Conservation (phyloP, 2,888 invertebrate species). For the Tetragonula carbonaria region DNA sequence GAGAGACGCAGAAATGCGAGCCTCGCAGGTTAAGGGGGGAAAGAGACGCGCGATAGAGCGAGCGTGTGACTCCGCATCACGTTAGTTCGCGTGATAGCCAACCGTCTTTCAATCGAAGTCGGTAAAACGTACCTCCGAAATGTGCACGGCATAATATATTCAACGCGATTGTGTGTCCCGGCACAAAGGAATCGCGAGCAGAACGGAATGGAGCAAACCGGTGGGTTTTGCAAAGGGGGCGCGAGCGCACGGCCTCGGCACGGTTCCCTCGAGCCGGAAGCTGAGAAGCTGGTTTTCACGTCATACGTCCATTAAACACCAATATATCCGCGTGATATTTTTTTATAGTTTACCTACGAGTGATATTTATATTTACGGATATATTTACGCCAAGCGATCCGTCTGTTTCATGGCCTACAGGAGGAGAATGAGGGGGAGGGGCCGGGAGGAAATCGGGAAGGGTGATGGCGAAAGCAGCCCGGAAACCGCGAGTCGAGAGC, state of each 20-base stretch:
- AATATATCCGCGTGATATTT: slow-evolving; percentile 64
- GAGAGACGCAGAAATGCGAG: neutral
- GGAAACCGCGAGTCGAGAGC: neutral
- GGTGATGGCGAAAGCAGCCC: neutral
- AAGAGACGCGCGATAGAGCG: neutral
- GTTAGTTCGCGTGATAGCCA: slow-evolving; percentile 73
- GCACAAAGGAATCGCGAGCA: slow-evolving; percentile 50
- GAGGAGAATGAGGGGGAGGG: neutral
- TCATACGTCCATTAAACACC: slow-evolving; percentile 38
- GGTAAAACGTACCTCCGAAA: slow-evolving; percentile 72
- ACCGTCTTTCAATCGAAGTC: slow-evolving; percentile 74
- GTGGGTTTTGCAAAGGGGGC: slow-evolving; percentile 3
- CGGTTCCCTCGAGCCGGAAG: slow-evolving; percentile 5
- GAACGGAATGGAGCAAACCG: slow-evolving; percentile 2
- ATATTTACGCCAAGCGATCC: slow-evolving; percentile 57
- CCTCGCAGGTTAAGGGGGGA: neutral
- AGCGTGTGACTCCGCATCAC: slow-evolving; percentile 66
- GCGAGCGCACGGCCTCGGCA: slow-evolving; percentile 18
- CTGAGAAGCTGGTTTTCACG: slow-evolving; percentile 29
- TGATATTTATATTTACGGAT: slow-evolving; percentile 61
- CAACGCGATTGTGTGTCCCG: slow-evolving; percentile 63
- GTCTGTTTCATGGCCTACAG: slow-evolving; percentile 61
- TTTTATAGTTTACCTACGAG: slow-evolving; percentile 61
- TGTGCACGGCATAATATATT: slow-evolving; percentile 70
- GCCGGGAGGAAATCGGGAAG: neutral